Percentiles rank a stretch among this genome's conserved stretches.
These are phyloP conservation scores for Chelonoidis abingdonii DNA, from an alignment of 2,113 vertebrate genomes.

Conservation along the genomic window DNA sequence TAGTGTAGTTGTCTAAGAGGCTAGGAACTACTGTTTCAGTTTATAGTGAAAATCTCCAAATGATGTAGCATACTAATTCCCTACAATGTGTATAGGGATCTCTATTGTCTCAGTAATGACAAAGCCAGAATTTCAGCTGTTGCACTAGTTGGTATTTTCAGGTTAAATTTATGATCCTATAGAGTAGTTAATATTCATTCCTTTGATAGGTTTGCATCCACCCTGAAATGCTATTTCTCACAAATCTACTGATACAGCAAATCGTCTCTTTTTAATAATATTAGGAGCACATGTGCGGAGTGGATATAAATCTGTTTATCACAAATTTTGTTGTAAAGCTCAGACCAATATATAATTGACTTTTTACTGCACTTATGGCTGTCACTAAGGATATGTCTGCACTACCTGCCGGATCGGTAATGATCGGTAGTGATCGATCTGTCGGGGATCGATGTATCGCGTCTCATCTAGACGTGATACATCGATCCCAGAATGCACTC, in stretches of 20 bases:
- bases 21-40: not conserved
- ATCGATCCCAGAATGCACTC: no score
- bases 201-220: not conserved
- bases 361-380: not conserved
- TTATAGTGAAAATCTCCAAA: constrained; percentile 22
- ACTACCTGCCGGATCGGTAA: no score
- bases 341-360: constrained; percentile 23
- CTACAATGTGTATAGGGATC: not conserved
- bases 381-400: not conserved
- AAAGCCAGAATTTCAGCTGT: not conserved
- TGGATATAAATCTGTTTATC: constrained; percentile 37
- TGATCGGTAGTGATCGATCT: no score
- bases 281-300: not conserved
- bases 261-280: not conserved
- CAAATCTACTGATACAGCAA: not conserved
- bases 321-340: constrained; percentile 3
- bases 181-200: not conserved
- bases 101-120: not conserved
- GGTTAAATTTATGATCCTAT: not conserved
- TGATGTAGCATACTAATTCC: constrained; percentile 3
- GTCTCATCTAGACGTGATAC: no score
- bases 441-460: no score
- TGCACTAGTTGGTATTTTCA: constrained; percentile 11
- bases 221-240: not conserved
- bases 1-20: not conserved